Evolutionary conservation across 1,140 invertebrate species (phyloP).

Genomic region (Trinorchestia longiramus): DNA sequence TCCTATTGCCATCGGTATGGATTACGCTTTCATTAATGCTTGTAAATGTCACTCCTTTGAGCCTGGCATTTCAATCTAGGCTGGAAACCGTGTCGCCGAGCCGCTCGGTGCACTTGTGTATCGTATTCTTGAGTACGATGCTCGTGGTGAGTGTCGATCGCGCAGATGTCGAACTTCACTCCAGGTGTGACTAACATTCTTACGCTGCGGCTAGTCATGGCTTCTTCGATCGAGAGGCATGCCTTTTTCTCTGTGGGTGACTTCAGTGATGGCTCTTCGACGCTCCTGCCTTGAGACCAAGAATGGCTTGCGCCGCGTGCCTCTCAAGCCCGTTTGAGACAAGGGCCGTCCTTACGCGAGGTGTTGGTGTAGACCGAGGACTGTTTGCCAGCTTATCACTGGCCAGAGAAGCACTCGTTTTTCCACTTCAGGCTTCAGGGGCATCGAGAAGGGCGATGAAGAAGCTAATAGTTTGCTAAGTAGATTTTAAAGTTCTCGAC

Average conservation of each 20-base stretch:
- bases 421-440: constrained; percentile 46
- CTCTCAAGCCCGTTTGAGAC: constrained; percentile 1
- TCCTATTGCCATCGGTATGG: neutral
- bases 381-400: constrained; percentile 31
- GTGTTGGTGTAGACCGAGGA: constrained; percentile 34
- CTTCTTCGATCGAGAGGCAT: constrained; percentile 7
- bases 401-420: constrained; percentile 35
- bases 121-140: constrained; percentile 2
- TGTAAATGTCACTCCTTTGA: neutral
- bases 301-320: constrained; percentile 29
- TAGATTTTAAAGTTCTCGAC: constrained; percentile 25
- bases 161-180: constrained; percentile 43
- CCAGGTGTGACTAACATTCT: constrained; percentile 54
- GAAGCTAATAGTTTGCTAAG: constrained; percentile 55
- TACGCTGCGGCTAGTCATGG: constrained; percentile 45
- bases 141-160: constrained; percentile 34
- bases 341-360: constrained; percentile 9
- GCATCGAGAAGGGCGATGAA: constrained; percentile 53
- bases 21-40: neutral
- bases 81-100: neutral
- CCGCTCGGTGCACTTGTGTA: neutral
- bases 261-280: constrained; percentile 36
- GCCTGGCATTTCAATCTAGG: neutral
- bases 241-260: constrained; percentile 5
- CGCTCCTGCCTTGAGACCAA: neutral